These are phyloP conservation scores for Paguma larvata DNA, from an alignment of 2,797 vertebrate genomes.

Conservation along the genomic window DNA sequence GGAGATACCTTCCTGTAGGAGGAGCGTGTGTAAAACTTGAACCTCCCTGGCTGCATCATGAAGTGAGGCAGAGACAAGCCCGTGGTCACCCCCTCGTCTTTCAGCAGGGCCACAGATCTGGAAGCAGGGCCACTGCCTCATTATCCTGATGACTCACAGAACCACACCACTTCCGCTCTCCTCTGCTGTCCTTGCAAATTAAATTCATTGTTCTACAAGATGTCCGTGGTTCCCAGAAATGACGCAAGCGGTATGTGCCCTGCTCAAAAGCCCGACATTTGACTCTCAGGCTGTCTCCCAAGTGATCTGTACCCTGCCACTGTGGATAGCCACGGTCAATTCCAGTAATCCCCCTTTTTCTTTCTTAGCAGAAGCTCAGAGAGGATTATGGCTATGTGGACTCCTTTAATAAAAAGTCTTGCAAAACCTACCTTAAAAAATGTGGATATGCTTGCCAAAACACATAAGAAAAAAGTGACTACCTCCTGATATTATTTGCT, in stretches of 20 bases:
- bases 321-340: neutral
- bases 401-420: neutral
- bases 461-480: neutral
- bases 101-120: neutral
- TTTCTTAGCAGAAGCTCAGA: conserved; percentile 37
- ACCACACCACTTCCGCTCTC: conserved; percentile 63
- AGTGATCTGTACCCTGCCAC: conserved; percentile 19
- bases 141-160: conserved; percentile 78
- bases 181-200: conserved; percentile 82
- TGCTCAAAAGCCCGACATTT: conserved; percentile 61
- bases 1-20: neutral
- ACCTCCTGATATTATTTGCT: neutral
- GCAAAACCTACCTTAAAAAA: neutral
- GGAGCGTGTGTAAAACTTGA: neutral
- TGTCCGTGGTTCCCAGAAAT: conserved; percentile 82
- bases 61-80: neutral
- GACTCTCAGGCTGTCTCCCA: conserved; percentile 55
- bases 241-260: conserved; percentile 56
- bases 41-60: neutral
- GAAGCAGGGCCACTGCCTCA: conserved; percentile 34
- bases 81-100: neutral
- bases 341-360: neutral
- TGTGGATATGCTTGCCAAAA: conserved; percentile 6
- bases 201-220: conserved; percentile 76
- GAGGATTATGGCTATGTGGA: neutral